Percentiles rank a stretch among this genome's conserved stretches.
Conservation (phyloP, 1,140 invertebrate genomes). For the Ostrea edulis region DNA sequence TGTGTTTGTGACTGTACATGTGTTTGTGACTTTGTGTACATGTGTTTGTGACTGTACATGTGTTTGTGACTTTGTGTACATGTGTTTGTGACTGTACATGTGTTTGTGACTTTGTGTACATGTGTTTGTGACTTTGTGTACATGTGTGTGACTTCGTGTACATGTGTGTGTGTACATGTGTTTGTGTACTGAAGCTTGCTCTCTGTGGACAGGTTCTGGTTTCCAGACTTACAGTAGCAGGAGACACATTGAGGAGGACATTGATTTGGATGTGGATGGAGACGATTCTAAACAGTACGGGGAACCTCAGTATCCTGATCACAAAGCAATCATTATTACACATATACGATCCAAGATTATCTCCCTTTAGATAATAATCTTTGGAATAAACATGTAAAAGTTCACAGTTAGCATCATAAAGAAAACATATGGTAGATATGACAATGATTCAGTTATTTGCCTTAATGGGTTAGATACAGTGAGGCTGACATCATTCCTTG, state of each 20-base stretch:
- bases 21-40: no score
- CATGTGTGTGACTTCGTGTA: no score
- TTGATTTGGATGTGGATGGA: constrained; percentile 89
- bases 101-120: no score
- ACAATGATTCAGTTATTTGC: neutral
- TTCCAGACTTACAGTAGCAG: constrained; percentile 70
- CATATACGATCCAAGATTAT: neutral
- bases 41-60: no score
- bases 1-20: no score
- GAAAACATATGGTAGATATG: no score
- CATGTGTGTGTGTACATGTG: no score
- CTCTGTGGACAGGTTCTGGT: constrained; percentile 69
- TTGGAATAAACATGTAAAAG: neutral
- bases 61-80: no score
- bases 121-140: no score
- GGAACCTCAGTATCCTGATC: constrained; percentile 86
- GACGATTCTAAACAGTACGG: constrained; percentile 89
- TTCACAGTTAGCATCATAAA: no score
- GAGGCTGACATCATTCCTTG: constrained; percentile 78
- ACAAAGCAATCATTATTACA: neutral
- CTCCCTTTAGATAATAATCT: neutral
- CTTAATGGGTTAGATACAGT: constrained; percentile 68
- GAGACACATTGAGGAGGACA: constrained; percentile 86
- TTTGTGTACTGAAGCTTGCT: no score
- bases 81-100: no score